Base-by-base conservation (phyloP, 2,113 vertebrate genomes). In the Gambusia affinis region DNA sequence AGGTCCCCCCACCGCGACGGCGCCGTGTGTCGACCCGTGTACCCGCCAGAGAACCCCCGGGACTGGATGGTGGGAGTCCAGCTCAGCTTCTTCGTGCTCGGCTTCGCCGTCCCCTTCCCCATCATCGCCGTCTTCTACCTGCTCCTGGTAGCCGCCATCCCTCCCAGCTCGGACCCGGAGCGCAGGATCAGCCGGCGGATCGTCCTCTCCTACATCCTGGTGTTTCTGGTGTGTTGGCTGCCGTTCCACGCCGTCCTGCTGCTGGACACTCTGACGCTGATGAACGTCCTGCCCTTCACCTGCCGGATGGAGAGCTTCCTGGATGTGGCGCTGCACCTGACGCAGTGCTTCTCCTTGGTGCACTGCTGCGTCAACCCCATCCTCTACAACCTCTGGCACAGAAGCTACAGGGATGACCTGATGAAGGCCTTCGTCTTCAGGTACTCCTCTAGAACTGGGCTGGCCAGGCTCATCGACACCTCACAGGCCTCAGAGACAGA, bases 381-480 rank as follows among this genome's bases (percentile, higher is more conserved):
- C 69, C 94, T 98, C 2, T 98, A 98, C 85, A 96, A 94, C 86
- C 95, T 97, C 89, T 95, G 98, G 81, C 94, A 95, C 90, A 94
- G 95, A 74, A 96, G 94, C 92, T 96, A 96, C 87, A 92, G 96
- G 80, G 96, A 96, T 0, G 96, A 97, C 92, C 95, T 98, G 67
- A 97, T 97, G 96, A 97, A 97, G 79, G 95, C 96, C 67, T 97
- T 98, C 83, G 96, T 97, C 83, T 96, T 97, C 90, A 97, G 95
- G 89, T 98, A 97, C 91, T 98, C 96, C 0, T 95, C 96, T 88
- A 96, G 96, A 78, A 96, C 96, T 0, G 97, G 97, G 0, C 95
- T 97, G 72, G 95, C 95, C 44, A 96, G 95, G 85, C 96, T 98
- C 68, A 96, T 97, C 0, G 95, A 97, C 0, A 92, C 95, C 66